These are phyloP conservation scores for Nomada ruficornis DNA, from an alignment of 2,888 invertebrate species.

Conservation along the genomic window DNA sequence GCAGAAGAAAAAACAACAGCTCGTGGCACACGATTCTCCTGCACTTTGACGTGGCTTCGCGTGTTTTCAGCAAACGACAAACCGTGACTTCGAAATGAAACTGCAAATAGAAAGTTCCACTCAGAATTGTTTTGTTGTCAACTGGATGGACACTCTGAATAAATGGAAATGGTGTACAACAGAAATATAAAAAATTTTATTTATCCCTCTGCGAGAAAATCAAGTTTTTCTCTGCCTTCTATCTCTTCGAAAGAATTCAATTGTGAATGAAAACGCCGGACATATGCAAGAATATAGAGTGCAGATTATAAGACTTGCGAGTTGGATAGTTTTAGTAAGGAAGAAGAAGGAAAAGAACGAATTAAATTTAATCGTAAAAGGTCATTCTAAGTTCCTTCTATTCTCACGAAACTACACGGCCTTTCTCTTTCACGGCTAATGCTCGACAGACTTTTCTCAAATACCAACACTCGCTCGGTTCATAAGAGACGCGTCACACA, in stretches of 20 bases:
- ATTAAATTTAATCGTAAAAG: conserved; percentile 20
- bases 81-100: neutral
- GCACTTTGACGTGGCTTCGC: neutral
- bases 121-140: neutral
- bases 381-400: conserved; percentile 19
- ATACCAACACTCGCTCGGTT: conserved; percentile 18
- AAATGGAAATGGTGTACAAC: too few species aligned
- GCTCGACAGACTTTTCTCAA: conserved; percentile 35
- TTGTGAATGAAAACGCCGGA: neutral
- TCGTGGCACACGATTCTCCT: neutral
- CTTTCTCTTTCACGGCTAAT: conserved; percentile 25
- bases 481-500: conserved; percentile 4
- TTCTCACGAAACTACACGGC: conserved; percentile 27
- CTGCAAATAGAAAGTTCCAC: neutral
- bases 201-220: too few species aligned
- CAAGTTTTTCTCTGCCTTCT: neutral
- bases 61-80: neutral
- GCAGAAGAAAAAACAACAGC: neutral
- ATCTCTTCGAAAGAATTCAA: neutral
- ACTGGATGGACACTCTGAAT: too few species aligned
- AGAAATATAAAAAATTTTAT: too few species aligned
- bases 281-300: neutral
- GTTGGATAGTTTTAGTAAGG: neutral
- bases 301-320: neutral
- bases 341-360: neutral